Evolutionary conservation across 2,888 invertebrate genomes (phyloP), one percentile per base, ranked within the genome.

Genomic region (Apamea anceps): DNA sequence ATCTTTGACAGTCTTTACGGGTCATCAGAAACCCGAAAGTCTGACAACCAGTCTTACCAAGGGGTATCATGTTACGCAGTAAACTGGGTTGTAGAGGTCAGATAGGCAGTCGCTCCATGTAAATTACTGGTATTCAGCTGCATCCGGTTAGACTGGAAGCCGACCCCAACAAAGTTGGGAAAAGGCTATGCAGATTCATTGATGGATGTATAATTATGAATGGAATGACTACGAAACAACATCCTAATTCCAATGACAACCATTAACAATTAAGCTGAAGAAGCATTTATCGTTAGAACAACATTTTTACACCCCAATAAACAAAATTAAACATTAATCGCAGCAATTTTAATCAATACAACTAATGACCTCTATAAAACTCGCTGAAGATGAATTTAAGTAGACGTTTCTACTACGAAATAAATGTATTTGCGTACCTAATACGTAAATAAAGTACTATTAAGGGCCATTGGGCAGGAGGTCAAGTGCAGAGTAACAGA

Each of bases 401-500:
- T 72, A 77, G 79, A 88, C 66, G 51, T 75, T 78, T 62, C 21
- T 73, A 75, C 72, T 62, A 72, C 72, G 77, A 83, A 72, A 83
- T 74, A 63, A 77, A 80, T 73, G 77, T 82, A 79, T 89, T 85
- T 85, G 66, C 71, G 80, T 84, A 79, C 65, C 60, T 86, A 81
- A 85, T 84, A 81, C 73, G 82, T 79, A 82, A 88, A 88, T 85
- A 84, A 88, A 88, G 80, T 80, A 72, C 70, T 80, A 82, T 82
- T 82, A 88, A 81, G 77, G 73, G 67, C 72, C 73, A 67, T 67
- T 63, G 78, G 75, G 82, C 76, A 63, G 66, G 75, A 85, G 87
- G 84, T 88, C 87, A 87, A 88, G 82, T 84, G 78, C 75, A 87
- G 15, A 78, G 78, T 85, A 83, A 84, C 86, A 72, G 78, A 85